These are phyloP conservation scores for Tiliqua scincoides DNA, from an alignment of 2,113 vertebrate species.

Conservation along the genomic window DNA sequence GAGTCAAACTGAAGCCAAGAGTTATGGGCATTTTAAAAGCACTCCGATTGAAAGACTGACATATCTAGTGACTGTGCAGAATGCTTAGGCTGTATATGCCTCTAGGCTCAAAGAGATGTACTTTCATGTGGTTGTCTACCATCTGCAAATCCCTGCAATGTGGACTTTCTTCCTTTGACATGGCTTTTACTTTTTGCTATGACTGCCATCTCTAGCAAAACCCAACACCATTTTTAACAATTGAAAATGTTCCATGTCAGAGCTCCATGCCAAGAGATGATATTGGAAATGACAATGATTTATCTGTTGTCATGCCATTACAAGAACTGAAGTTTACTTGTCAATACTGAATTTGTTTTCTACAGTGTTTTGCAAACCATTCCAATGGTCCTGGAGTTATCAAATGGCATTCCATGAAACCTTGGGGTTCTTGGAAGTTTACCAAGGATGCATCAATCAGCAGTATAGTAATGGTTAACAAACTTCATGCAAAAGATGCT, in stretches of 20 bases:
- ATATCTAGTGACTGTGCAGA: slow-evolving; percentile 25
- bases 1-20: slow-evolving; percentile 48
- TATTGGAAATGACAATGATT: slow-evolving; percentile 45
- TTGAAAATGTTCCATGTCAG: slow-evolving; percentile 35
- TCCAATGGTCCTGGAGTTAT: not conserved
- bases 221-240: slow-evolving; percentile 32
- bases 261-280: fast-evolving
- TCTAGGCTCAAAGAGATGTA: slow-evolving; percentile 40
- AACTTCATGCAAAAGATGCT: not conserved
- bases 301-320: slow-evolving; percentile 42
- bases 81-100: slow-evolving; percentile 41
- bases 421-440: not conserved
- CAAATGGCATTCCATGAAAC: not conserved
- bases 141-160: slow-evolving; percentile 49
- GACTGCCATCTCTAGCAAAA: slow-evolving; percentile 24
- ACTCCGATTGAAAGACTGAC: slow-evolving; percentile 33
- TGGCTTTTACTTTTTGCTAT: not conserved
- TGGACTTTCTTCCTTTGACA: slow-evolving; percentile 37
- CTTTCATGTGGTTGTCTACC: slow-evolving; percentile 27
- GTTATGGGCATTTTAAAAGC: slow-evolving; percentile 50
- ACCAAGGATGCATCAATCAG: not conserved
- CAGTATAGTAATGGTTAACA: not conserved
- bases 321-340: slow-evolving; percentile 38
- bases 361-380: not conserved
- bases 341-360: slow-evolving; percentile 50